Percentiles rank a stretch among this genome's conserved stretches.
These are phyloP conservation scores for Subacronicta megacephala DNA, from an alignment of 2,888 invertebrate genomes.

Conservation along the genomic window DNA sequence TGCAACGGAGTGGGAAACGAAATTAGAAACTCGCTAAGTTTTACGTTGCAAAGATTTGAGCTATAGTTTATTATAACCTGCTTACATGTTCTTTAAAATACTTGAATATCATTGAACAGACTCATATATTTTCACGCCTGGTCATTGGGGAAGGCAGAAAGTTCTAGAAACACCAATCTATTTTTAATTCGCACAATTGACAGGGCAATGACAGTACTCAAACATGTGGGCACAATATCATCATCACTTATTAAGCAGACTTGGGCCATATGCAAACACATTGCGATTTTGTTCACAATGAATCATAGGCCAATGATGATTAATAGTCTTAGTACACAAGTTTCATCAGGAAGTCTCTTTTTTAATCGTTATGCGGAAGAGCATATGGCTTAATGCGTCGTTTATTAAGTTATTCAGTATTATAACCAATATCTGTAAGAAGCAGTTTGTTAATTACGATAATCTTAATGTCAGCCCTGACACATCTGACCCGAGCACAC, in stretches of 20 bases:
- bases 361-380: slow-evolving; percentile 28
- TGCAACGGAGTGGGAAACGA: slow-evolving; percentile 50
- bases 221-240: too few species aligned
- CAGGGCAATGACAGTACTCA: too few species aligned
- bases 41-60: slow-evolving; percentile 33
- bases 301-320: too few species aligned
- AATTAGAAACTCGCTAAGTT: slow-evolving; percentile 42
- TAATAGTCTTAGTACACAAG: neutral
- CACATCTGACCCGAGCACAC: slow-evolving; percentile 39
- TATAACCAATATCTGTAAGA: slow-evolving; percentile 1
- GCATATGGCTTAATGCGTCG: slow-evolving; percentile 13
- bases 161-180: too few species aligned
- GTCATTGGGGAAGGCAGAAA: too few species aligned
- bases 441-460: slow-evolving; percentile 30
- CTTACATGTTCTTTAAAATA: neutral
- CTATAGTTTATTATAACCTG: neutral
- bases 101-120: too few species aligned
- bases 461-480: slow-evolving; percentile 40
- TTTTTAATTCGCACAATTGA: too few species aligned
- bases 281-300: too few species aligned
- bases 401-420: neutral
- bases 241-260: too few species aligned
- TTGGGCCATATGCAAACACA: too few species aligned
- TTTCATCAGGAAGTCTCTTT: neutral
- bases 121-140: too few species aligned